Percentiles rank a stretch among this genome's conserved stretches.
Conservation (phyloP, 2,797 vertebrate genomes). For the Huso huso region DNA sequence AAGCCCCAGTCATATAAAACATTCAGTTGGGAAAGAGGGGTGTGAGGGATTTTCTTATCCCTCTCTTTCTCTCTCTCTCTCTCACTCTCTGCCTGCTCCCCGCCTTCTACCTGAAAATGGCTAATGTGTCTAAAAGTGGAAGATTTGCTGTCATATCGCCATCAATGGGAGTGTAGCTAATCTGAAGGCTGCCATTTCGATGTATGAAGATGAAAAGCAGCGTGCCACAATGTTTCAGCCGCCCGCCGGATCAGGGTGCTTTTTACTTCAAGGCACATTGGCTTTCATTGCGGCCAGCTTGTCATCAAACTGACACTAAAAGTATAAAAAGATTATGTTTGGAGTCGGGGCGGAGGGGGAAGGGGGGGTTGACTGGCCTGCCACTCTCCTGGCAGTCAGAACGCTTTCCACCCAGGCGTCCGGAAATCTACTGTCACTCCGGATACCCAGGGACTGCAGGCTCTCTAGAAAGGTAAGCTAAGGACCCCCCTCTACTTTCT, state of each 20-base stretch:
- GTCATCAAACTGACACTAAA: slow-evolving; percentile 51
- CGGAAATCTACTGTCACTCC: no score
- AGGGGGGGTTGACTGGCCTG: neutral
- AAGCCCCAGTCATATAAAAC: neutral
- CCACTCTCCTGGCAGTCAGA: neutral
- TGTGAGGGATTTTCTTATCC: neutral
- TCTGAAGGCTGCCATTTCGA: slow-evolving; percentile 35
- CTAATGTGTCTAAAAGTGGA: slow-evolving; percentile 38
- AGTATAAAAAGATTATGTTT: slow-evolving; percentile 35
- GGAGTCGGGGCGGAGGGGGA: neutral
- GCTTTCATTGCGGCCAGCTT: slow-evolving; percentile 23
- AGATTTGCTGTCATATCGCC: slow-evolving; percentile 36
- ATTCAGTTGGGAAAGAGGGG: slow-evolving; percentile 8
- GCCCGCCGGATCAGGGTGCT: slow-evolving; percentile 37
- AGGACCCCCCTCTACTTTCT: no score
- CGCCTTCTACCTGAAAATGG: slow-evolving; percentile 14
- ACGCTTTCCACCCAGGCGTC: no score
- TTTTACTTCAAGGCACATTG: slow-evolving; percentile 28
- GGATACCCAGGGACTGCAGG: no score
- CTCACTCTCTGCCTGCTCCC: neutral
- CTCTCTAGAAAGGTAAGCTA: no score
- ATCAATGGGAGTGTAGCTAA: slow-evolving; percentile 34
- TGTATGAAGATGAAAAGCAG: slow-evolving; percentile 24
- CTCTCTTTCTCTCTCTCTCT: neutral
- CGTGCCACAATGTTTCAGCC: slow-evolving; percentile 21